These are phyloP conservation scores for Clupea harengus DNA, from an alignment of 2,113 vertebrate species.

Conservation along the genomic window DNA sequence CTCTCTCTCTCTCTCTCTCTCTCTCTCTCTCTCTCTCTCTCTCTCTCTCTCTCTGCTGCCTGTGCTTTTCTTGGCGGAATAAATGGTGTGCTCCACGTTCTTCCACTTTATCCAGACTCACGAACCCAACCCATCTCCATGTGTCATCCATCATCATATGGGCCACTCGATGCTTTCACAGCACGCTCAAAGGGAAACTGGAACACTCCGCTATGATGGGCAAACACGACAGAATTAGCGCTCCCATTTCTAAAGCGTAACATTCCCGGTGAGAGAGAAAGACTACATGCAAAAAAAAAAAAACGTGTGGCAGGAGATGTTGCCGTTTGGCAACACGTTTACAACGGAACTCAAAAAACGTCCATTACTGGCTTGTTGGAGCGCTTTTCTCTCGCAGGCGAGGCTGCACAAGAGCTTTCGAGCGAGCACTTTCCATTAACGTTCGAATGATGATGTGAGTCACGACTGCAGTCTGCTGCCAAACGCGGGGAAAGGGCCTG, in stretches of 20 bases:
- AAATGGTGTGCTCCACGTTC: too few relatives aligned
- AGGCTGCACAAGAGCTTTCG: not conserved
- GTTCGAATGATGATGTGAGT: not conserved
- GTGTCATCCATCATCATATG: too few relatives aligned
- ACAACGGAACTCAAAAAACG: not conserved
- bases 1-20: not conserved
- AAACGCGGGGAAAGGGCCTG: not conserved
- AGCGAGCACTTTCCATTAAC: not conserved
- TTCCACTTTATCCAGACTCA: too few relatives aligned
- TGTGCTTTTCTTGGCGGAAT: too few relatives aligned
- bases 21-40: too few relatives aligned
- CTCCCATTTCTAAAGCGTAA: not conserved
- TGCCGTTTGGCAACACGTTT: not conserved
- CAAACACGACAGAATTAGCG: not conserved
- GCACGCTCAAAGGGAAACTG: not conserved
- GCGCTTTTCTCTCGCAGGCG: not conserved
- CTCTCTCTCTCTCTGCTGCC: too few relatives aligned
- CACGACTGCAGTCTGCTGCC: not conserved
- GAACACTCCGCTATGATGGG: not conserved
- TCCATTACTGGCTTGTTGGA: not conserved
- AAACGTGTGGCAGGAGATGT: not conserved
- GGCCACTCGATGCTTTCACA: not conserved
- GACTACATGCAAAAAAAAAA: not conserved
- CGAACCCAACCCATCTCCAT: too few relatives aligned
- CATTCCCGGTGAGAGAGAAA: not conserved